Base-by-base conservation (phyloP, 2,888 invertebrate genomes). In the Spilosoma lubricipeda region DNA sequence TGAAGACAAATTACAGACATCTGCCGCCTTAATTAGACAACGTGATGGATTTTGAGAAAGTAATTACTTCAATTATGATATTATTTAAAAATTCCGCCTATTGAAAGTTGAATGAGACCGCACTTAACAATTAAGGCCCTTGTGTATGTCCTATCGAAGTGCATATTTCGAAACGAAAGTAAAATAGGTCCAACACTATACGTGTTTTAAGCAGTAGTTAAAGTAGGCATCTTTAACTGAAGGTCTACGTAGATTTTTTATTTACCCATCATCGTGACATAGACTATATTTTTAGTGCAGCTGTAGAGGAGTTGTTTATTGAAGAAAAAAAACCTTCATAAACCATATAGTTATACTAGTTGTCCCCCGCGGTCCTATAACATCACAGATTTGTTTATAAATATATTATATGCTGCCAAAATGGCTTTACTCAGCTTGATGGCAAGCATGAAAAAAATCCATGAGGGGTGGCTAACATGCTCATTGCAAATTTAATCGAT, bases 1-100 rank as follows among this genome's bases (percentile, higher is more conserved):
- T 56, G 72, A 72, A 72, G 66, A 72, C 52, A 45, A 67, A 67
- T 72, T 33, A 72, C 67, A 27, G 52, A n/a, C 45, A 71, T 71
- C 65, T 30, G 45, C 64, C 45, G 27, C 52, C 65, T 18, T 72
- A 56, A 72, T 72, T 66, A 67, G 72, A 67, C 39, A 67, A 67
- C 30, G 56, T 72, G 69, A 69, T 63, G 30, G 27, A 63, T 63
- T 63, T 63, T 7, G 30, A 27, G 63, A 63, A 63, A 63, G 27
- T 30, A 63, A 30, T 63, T 30, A 68, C 45, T 48, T 48, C 1
- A 45, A 45, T 27, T 67, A 42, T 42, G 3, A 67, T 33, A 0
- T n/a, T 59, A 0, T 59, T 15, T 15, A 30, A 15, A 30, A 27
- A 59, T 59, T 27, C 59, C n/a, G 11, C 13, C 9, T 56, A n/a